Percentiles rank a stretch among this genome's conserved stretches.
Conservation (phyloP, 2,113 vertebrate species). For the Formicarius rufipectus region DNA sequence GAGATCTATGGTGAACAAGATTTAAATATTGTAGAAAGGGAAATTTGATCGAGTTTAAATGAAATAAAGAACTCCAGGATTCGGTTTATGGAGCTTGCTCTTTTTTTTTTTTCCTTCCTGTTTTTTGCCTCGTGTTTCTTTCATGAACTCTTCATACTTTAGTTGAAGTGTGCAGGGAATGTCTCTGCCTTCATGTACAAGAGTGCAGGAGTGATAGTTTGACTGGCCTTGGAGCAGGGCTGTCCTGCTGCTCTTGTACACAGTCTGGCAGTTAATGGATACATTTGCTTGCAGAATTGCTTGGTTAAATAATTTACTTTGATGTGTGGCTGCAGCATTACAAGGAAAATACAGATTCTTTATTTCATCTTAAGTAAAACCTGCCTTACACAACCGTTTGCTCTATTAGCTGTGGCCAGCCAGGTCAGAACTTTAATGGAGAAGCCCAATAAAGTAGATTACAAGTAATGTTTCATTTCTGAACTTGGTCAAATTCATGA, state of each 20-base stretch:
- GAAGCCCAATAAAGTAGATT: background rate
- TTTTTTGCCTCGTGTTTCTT: background rate
- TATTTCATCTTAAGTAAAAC: conserved; percentile 24
- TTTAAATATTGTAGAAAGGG: conserved; percentile 27
- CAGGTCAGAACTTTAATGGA: background rate
- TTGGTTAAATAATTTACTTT: conserved; percentile 34
- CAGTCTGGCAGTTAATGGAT: background rate
- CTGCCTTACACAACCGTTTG: background rate
- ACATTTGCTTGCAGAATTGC: conserved; percentile 26
- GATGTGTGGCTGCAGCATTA: background rate
- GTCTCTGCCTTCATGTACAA: background rate
- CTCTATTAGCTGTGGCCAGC: background rate
- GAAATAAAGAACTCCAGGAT: background rate
- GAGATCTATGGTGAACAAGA: background rate
- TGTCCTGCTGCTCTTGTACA: background rate
- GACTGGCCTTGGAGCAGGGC: background rate
- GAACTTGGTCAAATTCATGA: background rate
- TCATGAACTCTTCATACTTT: background rate
- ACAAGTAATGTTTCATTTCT: background rate
- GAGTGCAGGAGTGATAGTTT: background rate
- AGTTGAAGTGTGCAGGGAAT: background rate
- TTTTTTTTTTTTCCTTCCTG: too few species aligned
- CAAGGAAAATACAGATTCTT: conserved; percentile 18
- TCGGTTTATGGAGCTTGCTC: background rate
- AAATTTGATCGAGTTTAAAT: conserved; percentile 13